Evolutionary conservation across 2,797 vertebrate species (phyloP).

Genomic region (Chelon auratus): DNA sequence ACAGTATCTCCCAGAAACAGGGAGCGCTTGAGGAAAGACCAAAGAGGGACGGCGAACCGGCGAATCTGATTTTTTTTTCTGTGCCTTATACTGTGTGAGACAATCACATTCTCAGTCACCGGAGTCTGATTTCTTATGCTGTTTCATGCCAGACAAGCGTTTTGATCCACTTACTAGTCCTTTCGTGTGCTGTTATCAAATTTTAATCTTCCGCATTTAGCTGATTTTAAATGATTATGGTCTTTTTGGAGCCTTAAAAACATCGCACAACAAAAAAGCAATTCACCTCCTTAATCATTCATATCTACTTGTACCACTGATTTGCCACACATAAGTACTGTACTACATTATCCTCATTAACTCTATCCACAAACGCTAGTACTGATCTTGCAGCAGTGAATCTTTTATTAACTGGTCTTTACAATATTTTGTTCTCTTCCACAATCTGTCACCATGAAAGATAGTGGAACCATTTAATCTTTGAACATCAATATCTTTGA

Average conservation of each 20-base stretch:
- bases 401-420: background rate
- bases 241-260: background rate
- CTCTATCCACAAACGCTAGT: too few species aligned
- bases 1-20: slow-evolving; percentile 51
- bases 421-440: background rate
- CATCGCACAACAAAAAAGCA: background rate
- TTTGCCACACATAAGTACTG: background rate
- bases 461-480: background rate
- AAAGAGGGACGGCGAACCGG: slow-evolving; percentile 27
- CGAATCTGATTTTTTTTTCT: slow-evolving; percentile 14
- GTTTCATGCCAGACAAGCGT: background rate
- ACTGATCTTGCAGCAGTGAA: too few species aligned
- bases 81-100: background rate
- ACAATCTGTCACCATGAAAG: background rate
- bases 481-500: slow-evolving; percentile 2
- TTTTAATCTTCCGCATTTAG: too few species aligned
- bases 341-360: too few species aligned
- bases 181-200: background rate
- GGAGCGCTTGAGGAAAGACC: slow-evolving; percentile 43
- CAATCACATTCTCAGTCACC: background rate
- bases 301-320: background rate
- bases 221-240: background rate
- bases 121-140: background rate
- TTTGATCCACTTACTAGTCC: background rate
- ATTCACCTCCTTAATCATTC: background rate